Conservation (phyloP, 2,113 vertebrate genomes). For the Todiramphus saurophagus region DNA sequence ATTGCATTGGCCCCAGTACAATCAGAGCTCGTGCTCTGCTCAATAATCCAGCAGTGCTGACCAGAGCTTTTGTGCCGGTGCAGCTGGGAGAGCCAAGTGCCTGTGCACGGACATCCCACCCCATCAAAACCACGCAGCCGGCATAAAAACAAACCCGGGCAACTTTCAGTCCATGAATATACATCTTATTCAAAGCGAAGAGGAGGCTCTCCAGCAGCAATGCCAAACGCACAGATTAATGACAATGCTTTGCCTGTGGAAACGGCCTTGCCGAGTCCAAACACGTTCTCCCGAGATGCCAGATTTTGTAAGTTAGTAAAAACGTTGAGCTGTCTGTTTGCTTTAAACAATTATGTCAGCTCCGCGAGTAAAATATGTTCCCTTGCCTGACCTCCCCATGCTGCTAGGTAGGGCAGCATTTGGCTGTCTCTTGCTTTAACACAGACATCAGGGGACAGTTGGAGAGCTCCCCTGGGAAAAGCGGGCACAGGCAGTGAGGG, state of each 20-base stretch:
- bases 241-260: constrained; percentile 27
- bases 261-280: constrained; percentile 40
- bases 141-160: constrained; percentile 7
- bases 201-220: constrained; percentile 34
- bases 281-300: constrained; percentile 31
- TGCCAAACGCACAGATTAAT: constrained; percentile 24
- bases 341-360: constrained; percentile 51
- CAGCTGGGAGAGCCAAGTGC: constrained; percentile 28
- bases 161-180: constrained; percentile 37
- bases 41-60: not conserved
- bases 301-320: constrained; percentile 54
- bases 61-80: constrained; percentile 32
- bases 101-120: not conserved
- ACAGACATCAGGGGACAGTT: not conserved
- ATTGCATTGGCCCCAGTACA: constrained; percentile 12
- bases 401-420: constrained; percentile 4
- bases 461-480: constrained; percentile 4
- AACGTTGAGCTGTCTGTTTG: constrained; percentile 58
- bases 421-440: not conserved
- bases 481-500: not conserved
- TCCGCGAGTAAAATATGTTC: constrained; percentile 42
- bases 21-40: not conserved
- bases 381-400: not conserved
- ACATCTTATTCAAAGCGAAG: constrained; percentile 3
- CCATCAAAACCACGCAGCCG: not conserved